These are phyloP conservation scores for Chaunax sp. DNA, from an alignment of 2,797 vertebrate species.

Conservation along the genomic window DNA sequence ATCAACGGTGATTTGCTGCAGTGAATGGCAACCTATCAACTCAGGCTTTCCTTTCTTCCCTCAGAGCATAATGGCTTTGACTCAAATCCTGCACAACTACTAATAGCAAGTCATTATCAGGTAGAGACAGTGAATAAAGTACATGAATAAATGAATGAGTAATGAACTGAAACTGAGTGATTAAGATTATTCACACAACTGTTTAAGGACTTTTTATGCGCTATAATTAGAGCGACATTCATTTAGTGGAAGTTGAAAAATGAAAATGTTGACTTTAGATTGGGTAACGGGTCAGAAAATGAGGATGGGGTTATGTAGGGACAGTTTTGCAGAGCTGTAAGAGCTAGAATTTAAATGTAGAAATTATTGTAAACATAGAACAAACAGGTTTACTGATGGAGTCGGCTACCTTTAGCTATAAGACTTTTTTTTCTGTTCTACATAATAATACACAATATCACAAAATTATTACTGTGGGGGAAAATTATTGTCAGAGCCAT, in stretches of 20 bases:
- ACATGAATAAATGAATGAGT: slow-evolving; percentile 73
- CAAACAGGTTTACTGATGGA: too few species aligned
- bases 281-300: slow-evolving; percentile 9
- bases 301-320: neutral
- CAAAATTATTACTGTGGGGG: neutral
- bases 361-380: neutral
- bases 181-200: slow-evolving; percentile 66
- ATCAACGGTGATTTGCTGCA: slow-evolving; percentile 30
- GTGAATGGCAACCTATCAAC: slow-evolving; percentile 26
- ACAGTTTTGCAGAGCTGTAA: neutral
- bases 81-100: slow-evolving; percentile 60
- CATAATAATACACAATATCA: too few species aligned
- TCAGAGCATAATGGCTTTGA: slow-evolving; percentile 27
- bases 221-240: slow-evolving; percentile 47
- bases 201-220: slow-evolving; percentile 48
- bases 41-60: slow-evolving; percentile 19
- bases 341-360: slow-evolving; percentile 1
- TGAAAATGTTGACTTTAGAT: slow-evolving; percentile 16
- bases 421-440: neutral
- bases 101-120: slow-evolving; percentile 69
- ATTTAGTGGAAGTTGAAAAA: slow-evolving; percentile 37
- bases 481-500: neutral
- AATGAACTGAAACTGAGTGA: slow-evolving; percentile 66
- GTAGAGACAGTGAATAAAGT: slow-evolving; percentile 54
- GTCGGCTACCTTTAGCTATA: neutral